These are phyloP conservation scores for Phortica magna DNA, from an alignment of 2,888 invertebrate genomes.

Conservation along the genomic window DNA sequence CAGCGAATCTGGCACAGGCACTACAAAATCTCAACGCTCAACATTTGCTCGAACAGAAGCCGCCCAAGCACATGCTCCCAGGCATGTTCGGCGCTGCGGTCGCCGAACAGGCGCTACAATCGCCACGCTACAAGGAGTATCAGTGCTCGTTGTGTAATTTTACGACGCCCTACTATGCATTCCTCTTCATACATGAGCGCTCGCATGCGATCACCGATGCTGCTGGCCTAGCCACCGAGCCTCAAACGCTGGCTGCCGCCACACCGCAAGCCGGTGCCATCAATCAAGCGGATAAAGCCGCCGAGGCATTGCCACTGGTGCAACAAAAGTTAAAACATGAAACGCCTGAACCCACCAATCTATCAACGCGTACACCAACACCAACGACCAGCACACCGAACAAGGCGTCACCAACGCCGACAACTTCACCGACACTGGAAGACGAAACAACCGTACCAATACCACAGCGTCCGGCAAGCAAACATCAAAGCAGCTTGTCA, in stretches of 20 bases:
- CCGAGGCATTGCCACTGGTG: conserved; percentile 36
- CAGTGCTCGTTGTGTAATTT: conserved; percentile 94
- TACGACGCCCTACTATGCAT: conserved; percentile 92
- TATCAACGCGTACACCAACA: conserved; percentile 54
- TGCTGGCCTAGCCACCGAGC: background rate
- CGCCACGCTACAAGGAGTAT: conserved; percentile 84
- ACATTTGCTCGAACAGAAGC: conserved; percentile 70
- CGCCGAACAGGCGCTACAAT: conserved; percentile 62
- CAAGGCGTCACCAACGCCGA: background rate
- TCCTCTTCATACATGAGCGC: conserved; percentile 94
- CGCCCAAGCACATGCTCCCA: conserved; percentile 61
- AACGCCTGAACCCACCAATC: conserved; percentile 64
- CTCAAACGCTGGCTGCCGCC: conserved; percentile 30
- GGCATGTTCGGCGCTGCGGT: conserved; percentile 63
- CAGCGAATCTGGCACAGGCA: conserved; percentile 74
- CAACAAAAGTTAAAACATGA: conserved; percentile 25
- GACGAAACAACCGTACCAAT: background rate
- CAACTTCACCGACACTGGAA: background rate
- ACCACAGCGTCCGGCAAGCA: background rate
- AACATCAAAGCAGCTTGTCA: background rate
- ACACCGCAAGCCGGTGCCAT: conserved; percentile 48
- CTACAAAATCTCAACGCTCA: conserved; percentile 71
- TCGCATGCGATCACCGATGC: conserved; percentile 81
- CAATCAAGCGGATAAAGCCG: conserved; percentile 26
- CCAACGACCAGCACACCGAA: conserved; percentile 11